A percentile compares a stretch with the other conserved stretches of the same genome.
These are phyloP conservation scores for Sebastes flavidus DNA, from an alignment of 2,797 vertebrate species.

Conservation along the genomic window DNA sequence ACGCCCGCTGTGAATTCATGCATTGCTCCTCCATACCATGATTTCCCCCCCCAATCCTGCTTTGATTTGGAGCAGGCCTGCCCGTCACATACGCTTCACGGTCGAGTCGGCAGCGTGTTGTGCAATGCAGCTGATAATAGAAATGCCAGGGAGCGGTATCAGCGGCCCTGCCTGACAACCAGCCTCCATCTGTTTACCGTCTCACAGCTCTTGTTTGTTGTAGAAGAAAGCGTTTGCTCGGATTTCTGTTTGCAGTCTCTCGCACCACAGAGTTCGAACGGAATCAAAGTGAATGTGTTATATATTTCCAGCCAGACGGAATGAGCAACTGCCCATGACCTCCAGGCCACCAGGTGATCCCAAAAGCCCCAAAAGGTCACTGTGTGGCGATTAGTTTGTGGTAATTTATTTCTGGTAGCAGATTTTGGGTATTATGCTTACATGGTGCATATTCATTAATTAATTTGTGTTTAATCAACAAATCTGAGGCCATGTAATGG, in stretches of 20 bases:
- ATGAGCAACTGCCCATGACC: background rate
- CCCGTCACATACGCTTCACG: background rate
- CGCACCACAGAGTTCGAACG: background rate
- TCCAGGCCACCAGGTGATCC: fast-evolving
- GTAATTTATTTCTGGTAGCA: background rate
- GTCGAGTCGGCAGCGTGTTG: constrained; percentile 1
- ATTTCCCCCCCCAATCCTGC: background rate
- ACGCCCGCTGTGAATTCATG: constrained; percentile 7
- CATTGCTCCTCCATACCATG: background rate
- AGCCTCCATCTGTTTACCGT: constrained; percentile 8
- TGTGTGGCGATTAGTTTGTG: background rate
- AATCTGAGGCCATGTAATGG: background rate
- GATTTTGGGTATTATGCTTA: background rate
- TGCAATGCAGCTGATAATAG: background rate
- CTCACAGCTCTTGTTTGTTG: constrained; percentile 10
- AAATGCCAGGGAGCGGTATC: background rate
- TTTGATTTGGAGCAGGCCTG: background rate
- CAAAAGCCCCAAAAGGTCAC: fast-evolving
- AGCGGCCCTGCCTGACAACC: constrained; percentile 3
- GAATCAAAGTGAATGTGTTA: background rate
- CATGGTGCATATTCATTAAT: background rate
- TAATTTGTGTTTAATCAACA: background rate
- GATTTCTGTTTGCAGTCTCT: background rate
- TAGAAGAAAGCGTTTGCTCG: background rate
- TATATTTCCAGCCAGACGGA: background rate